phyloP scores from a whole-genome alignment of 2,113 vertebrate species.

The Ammodytes dubius region DNA sequence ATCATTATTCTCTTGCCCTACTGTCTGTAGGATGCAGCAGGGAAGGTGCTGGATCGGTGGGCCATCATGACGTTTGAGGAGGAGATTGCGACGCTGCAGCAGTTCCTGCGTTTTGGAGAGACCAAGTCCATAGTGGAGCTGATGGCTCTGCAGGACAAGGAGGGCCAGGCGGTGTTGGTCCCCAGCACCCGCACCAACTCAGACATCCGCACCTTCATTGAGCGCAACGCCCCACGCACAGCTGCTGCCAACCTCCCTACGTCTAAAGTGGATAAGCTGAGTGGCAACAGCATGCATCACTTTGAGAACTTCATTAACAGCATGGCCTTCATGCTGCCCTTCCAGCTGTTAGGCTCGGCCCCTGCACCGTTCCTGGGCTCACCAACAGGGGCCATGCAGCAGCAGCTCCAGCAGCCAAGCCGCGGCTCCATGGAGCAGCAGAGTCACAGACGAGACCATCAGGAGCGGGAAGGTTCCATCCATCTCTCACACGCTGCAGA shows the following conservation, averaged over 20 bases:
- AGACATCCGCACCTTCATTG: constrained; percentile 96
- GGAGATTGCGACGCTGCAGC: constrained; percentile 95
- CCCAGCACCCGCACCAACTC: constrained; percentile 90
- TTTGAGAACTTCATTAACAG: constrained; percentile 96
- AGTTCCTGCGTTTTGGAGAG: constrained; percentile 98
- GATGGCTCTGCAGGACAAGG: constrained; percentile 97
- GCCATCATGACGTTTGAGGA: constrained; percentile 98
- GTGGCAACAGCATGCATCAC: constrained; percentile 87
- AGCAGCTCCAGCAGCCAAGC: constrained; percentile 77
- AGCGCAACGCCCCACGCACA: constrained; percentile 88
- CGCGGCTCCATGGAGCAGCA: constrained; percentile 69
- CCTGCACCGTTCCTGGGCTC: constrained; percentile 91
- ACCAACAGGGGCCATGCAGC: constrained; percentile 84
- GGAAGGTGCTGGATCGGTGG: constrained; percentile 98
- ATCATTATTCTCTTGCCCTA: constrained; percentile 8
- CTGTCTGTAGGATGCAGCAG: constrained; percentile 90
- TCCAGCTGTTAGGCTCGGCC: constrained; percentile 93
- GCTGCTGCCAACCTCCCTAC: constrained; percentile 71
- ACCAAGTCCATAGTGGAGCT: constrained; percentile 98
- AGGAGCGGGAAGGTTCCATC: constrained; percentile 42
- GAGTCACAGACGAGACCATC: constrained; percentile 59
- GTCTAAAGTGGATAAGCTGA: constrained; percentile 87
- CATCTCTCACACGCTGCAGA: constrained; percentile 83
- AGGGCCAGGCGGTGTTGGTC: constrained; percentile 90
- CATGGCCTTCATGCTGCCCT: constrained; percentile 96